These are phyloP conservation scores for Tenthredo scrophulariae DNA, from an alignment of 2,888 invertebrate genomes.

Conservation along the genomic window DNA sequence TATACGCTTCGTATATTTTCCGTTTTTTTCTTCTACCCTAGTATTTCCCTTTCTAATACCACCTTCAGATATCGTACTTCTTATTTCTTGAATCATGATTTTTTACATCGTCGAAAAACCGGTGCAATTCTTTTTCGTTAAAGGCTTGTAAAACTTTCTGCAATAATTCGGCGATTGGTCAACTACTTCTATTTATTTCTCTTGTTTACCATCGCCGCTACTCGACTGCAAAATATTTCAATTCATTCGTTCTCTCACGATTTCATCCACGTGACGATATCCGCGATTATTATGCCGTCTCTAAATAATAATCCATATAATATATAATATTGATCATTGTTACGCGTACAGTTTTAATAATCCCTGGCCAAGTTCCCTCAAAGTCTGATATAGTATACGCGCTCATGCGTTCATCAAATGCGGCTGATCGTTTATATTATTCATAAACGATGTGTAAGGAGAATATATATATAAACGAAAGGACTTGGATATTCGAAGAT, in stretches of 20 bases:
- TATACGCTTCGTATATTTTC: background rate
- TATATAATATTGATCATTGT: background rate
- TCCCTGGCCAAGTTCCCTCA: background rate
- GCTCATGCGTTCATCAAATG: background rate
- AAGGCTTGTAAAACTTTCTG: background rate
- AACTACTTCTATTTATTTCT: background rate
- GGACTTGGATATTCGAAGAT: background rate
- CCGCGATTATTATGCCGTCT: background rate
- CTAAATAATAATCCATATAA: background rate
- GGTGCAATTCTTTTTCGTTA: background rate
- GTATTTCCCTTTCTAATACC: background rate
- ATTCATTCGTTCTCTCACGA: background rate
- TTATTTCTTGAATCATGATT: background rate
- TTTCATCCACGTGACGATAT: constrained; percentile 22
- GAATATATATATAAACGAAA: background rate
- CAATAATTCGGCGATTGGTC: background rate
- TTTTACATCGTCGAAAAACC: background rate
- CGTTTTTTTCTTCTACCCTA: background rate
- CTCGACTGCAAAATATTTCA: constrained; percentile 4
- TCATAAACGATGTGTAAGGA: background rate
- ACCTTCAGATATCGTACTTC: background rate
- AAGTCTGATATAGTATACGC: background rate
- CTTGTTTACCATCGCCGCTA: constrained; percentile 19
- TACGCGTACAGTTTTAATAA: background rate
- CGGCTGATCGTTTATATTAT: background rate